phyloP scores from a whole-genome alignment of 2,888 invertebrate species.

The Synanthedon vespiformis region DNA sequence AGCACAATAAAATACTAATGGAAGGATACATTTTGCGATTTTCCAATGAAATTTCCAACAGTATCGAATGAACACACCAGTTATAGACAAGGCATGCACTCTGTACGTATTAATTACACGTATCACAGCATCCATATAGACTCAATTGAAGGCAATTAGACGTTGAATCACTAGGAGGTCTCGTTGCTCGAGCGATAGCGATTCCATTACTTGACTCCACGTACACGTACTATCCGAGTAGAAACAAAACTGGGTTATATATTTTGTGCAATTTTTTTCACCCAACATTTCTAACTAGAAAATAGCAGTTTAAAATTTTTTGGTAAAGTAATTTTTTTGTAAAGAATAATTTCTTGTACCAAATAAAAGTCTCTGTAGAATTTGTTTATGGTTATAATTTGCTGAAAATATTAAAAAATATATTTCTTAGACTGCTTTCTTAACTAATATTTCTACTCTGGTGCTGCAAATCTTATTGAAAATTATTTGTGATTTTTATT shows the following conservation, averaged over 20 bases:
- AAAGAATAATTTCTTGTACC: too few species aligned
- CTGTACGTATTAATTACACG: constrained; percentile 33
- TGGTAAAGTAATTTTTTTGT: too few species aligned
- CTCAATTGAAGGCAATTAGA: constrained; percentile 44
- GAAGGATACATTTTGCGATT: not conserved
- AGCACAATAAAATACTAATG: not conserved
- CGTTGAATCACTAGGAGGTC: constrained; percentile 17
- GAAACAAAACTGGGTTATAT: not conserved
- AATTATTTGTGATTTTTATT: too few species aligned
- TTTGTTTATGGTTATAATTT: too few species aligned
- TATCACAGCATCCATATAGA: constrained; percentile 29
- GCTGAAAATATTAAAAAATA: too few species aligned
- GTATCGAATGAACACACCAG: not conserved
- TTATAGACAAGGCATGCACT: constrained; percentile 5
- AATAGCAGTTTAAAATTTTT: too few species aligned
- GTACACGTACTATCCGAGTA: not conserved
- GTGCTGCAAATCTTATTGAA: too few species aligned
- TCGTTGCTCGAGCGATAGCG: not conserved
- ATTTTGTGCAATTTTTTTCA: not conserved
- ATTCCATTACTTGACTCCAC: not conserved
- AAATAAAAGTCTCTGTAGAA: too few species aligned
- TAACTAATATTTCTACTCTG: too few species aligned
- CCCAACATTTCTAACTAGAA: too few species aligned
- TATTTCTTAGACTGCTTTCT: too few species aligned
- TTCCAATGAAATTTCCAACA: not conserved